Conservation (phyloP, 1,140 invertebrate species). For the Trichomalopsis sarcophagae region DNA sequence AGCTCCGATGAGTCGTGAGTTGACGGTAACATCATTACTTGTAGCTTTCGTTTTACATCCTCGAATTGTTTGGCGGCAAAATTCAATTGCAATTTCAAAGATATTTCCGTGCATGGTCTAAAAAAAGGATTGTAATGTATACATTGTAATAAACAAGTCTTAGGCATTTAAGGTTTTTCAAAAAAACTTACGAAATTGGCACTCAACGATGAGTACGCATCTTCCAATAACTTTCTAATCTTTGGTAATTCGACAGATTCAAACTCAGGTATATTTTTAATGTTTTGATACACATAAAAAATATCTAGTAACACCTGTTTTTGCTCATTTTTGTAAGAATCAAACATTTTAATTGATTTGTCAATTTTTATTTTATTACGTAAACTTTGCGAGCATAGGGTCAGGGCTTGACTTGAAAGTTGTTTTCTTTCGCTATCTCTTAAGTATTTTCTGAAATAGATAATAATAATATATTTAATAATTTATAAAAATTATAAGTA, state of each 20-base stretch:
- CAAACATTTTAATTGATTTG: constrained; percentile 55
- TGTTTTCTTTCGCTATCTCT: constrained; percentile 87
- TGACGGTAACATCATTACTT: constrained; percentile 22
- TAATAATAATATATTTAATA: no score
- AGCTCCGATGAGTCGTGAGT: not conserved
- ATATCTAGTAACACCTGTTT: constrained; percentile 78
- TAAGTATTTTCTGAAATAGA: constrained; percentile 81
- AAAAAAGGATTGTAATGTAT: not conserved
- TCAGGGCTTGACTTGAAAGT: constrained; percentile 84
- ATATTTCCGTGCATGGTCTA: constrained; percentile 40
- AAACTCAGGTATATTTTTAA: constrained; percentile 77
- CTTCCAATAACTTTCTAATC: constrained; percentile 77
- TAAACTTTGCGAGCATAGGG: constrained; percentile 80
- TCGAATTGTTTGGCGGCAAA: constrained; percentile 37
- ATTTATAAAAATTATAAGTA: no score
- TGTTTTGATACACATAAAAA: constrained; percentile 78
- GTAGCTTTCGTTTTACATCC: constrained; percentile 25
- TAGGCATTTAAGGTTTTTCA: not conserved
- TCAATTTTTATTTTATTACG: constrained; percentile 70
- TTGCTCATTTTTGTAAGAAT: constrained; percentile 61
- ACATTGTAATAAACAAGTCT: not conserved
- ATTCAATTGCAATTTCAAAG: constrained; percentile 38
- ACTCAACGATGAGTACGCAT: constrained; percentile 77
- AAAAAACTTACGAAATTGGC: constrained; percentile 69
- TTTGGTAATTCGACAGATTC: constrained; percentile 73